Conservation (phyloP, 30 jellyfish, hydroid and myxozoan genomes). For the Pseudorhiza aurosa region DNA sequence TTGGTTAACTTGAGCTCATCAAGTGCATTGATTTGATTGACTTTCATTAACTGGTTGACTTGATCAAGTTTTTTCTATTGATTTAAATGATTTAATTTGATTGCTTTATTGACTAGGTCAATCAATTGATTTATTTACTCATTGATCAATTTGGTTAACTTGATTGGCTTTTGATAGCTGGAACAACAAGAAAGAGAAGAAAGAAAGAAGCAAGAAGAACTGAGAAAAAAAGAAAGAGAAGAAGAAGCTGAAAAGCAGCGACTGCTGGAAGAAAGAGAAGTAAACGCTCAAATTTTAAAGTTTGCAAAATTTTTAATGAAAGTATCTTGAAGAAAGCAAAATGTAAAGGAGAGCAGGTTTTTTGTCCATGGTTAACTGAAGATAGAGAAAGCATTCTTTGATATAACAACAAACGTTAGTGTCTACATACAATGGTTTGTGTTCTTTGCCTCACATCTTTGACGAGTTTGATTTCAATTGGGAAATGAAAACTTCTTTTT, state of each 20-base stretch:
- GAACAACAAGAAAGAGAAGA: slow-evolving; percentile 87
- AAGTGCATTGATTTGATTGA: background rate
- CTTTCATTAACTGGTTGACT: background rate
- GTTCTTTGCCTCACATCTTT: no score
- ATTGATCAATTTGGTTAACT: background rate
- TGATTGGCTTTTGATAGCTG: slow-evolving; percentile 31
- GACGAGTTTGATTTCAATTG: no score
- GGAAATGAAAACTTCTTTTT: no score
- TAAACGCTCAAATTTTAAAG: no score
- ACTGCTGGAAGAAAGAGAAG: slow-evolving; percentile 60
- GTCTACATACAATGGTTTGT: no score
- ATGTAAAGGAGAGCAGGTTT: no score
- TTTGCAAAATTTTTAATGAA: no score
- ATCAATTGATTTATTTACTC: background rate
- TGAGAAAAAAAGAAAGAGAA: slow-evolving; percentile 59
- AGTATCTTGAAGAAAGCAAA: no score
- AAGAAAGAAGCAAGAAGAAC: slow-evolving; percentile 81
- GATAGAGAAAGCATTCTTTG: no score
- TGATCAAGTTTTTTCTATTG: background rate
- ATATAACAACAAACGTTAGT: no score
- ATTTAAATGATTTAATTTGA: background rate
- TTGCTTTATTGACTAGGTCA: background rate
- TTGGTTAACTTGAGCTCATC: background rate
- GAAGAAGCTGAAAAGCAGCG: slow-evolving; percentile 77
- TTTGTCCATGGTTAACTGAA: no score